A percentile compares a stretch with the other conserved stretches of the same genome.
Evolutionary conservation across 2,113 vertebrate genomes (phyloP).

Genomic region (Agapornis roseicollis): DNA sequence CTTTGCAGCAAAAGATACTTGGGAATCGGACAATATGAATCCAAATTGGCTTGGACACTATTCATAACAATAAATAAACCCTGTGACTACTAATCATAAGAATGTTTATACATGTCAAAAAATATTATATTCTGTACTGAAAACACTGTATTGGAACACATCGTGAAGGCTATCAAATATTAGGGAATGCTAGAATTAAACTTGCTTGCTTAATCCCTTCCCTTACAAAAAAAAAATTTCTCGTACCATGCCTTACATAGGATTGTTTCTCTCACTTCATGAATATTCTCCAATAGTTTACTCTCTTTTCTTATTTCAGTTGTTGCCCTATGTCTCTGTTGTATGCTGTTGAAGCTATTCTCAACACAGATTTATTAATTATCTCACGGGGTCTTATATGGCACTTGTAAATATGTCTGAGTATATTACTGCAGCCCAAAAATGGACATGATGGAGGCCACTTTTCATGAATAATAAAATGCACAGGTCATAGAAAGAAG

Average conservation of each 20-base stretch:
- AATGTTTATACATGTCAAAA: conserved; percentile 29
- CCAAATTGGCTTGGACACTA: conserved; percentile 18
- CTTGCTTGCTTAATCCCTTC: background rate
- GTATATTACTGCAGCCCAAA: background rate
- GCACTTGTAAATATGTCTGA: background rate
- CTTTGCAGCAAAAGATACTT: conserved; percentile 14
- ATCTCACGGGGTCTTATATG: background rate
- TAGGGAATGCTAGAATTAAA: background rate
- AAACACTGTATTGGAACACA: background rate
- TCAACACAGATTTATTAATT: background rate
- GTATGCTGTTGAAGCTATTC: background rate
- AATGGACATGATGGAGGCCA: background rate
- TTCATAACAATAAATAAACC: conserved; percentile 47
- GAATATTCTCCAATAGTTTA: background rate
- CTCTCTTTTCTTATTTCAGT: background rate
- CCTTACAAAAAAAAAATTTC: background rate
- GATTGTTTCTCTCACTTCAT: background rate
- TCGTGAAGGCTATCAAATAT: background rate
- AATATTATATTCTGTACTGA: background rate
- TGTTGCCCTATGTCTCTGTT: background rate
- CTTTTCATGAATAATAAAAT: background rate
- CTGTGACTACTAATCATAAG: conserved; percentile 7
- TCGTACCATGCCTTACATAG: background rate
- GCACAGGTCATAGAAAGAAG: background rate
- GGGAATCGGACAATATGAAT: background rate